Evolutionary conservation across 30 jellyfish, hydroid and myxozoan genomes (phyloP), one percentile per base, ranked within the genome.

Genomic region (Hydractinia symbiolongicarpus): DNA sequence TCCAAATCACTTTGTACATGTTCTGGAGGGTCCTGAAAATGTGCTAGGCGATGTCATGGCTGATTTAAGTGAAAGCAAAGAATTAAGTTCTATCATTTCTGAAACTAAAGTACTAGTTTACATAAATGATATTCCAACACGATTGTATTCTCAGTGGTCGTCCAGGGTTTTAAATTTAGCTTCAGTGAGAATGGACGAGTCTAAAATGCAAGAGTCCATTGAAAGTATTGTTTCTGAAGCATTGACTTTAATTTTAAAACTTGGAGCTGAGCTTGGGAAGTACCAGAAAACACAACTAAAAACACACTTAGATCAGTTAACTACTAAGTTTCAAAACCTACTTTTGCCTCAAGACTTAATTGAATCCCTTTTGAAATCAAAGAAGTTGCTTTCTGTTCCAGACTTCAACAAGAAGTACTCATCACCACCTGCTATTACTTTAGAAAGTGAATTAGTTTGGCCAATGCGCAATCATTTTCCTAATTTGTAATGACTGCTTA

Each of bases 151-250:
- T 55, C 96, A 89, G 83, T 89, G 96, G 96, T 20, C 83, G 67
- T 89, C 82, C 84, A 78, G 96, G 74, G 88, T 89, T 55, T 72
- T 89, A 82, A 86, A 83, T 69, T 79, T 89, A 8, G 90, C 94
- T 21, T 78, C 96, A 52, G 82, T 89, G 49, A 79, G 96, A 53
- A 89, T 89, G 61, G 96, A 89, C 49, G 96, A 89, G 67, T 67
- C 94, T 5, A 89, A 89, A 64, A 56, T 77, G 61, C 82, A 77
- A 44, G 94, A 86, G 67, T 82, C 96, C 7, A 84, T 88, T 14
- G 96, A 89, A 83, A 54, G 54, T 6, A 80, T 83, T 88, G 79
- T 89, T 19, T 83, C 96, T 14, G 96, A 89, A 51, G 91, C 95
- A 20, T 74, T 89, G 5, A 80, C 89, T 9, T 72, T 89, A 82